Evolutionary conservation across 2,888 invertebrate genomes (phyloP).

Genomic region (Drosophila mimica): DNA sequence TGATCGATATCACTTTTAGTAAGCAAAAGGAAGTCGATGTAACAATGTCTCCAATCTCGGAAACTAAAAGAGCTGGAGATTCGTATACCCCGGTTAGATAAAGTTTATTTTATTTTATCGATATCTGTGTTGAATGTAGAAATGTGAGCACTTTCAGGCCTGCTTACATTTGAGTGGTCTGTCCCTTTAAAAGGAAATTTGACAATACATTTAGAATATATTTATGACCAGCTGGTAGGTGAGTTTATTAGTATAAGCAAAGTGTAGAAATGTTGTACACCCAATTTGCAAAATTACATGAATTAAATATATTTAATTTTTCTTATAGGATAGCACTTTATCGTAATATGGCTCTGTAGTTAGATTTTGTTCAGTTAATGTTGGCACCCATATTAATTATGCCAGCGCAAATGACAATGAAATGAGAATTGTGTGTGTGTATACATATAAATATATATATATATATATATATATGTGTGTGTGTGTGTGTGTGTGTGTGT

Average conservation of each 20-base stretch:
- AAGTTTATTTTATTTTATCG: not conserved
- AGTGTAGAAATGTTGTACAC: not conserved
- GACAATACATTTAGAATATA: not conserved
- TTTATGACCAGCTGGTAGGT: not conserved
- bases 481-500: not conserved
- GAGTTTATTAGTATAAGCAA: not conserved
- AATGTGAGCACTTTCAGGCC: not conserved
- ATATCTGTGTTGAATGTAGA: not conserved
- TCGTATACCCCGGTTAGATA: not conserved
- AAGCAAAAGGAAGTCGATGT: not conserved
- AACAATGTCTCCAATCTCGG: not conserved
- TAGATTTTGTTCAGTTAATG: slow-evolving; percentile 29
- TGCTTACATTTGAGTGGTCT: not conserved
- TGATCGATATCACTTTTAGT: not conserved
- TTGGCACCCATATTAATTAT: slow-evolving; percentile 49
- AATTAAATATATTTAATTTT: not conserved
- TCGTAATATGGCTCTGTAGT: not conserved
- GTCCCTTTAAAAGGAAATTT: not conserved
- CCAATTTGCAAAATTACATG: not conserved
- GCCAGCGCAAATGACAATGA: slow-evolving; percentile 59
- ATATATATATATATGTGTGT: too few species aligned
- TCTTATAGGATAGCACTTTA: not conserved
- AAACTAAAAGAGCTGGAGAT: not conserved
- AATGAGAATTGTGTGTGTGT: slow-evolving; percentile 38
- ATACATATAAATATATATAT: too few species aligned